Evolutionary conservation across 2,797 vertebrate species (phyloP).

Genomic region (Pteropus rufus): DNA sequence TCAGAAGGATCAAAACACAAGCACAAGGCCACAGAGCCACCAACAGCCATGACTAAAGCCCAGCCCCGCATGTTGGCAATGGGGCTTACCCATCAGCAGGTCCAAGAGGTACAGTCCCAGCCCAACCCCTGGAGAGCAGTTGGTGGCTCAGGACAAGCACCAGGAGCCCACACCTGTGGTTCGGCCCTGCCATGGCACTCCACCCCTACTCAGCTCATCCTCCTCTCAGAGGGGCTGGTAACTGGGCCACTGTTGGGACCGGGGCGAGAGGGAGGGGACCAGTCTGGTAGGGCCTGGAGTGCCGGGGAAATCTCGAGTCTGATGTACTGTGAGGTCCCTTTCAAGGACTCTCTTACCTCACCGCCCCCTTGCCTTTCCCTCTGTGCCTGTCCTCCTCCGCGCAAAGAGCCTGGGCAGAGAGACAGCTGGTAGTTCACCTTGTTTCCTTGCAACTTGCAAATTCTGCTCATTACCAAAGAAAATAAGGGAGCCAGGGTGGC

Average conservation of each 20-base stretch:
- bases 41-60: not conserved
- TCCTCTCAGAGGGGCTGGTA: not conserved
- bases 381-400: not conserved
- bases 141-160: not conserved
- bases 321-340: not conserved
- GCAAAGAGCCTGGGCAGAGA: not conserved
- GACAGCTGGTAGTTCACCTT: not conserved
- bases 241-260: not conserved
- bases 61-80: accelerated
- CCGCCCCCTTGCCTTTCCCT: not conserved
- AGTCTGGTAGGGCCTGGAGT: not conserved
- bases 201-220: not conserved
- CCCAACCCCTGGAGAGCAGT: not conserved
- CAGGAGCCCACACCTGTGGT: not conserved
- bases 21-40: not conserved
- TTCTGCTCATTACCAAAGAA: not conserved
- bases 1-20: not conserved
- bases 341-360: no score
- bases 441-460: not conserved
- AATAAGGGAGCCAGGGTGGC: not conserved
- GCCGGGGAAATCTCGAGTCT: not conserved
- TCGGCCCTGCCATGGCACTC: accelerated
- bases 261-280: not conserved
- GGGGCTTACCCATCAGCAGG: not conserved
- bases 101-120: not conserved